Evolutionary conservation across 2,888 invertebrate genomes (phyloP).

Genomic region (Proisotoma minuta): DNA sequence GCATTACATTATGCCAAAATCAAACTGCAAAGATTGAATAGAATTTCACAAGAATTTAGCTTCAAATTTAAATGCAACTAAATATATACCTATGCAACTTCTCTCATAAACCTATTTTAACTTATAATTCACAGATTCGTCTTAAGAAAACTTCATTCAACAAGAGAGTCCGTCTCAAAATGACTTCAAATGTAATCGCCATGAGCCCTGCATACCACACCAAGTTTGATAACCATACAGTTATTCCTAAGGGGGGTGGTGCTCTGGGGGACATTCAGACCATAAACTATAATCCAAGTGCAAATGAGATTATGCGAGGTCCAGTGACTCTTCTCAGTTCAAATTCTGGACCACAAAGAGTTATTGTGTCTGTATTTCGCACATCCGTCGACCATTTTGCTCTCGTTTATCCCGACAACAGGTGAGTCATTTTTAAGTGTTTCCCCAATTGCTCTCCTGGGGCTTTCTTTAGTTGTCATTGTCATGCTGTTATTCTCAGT

Average conservation of each 20-base stretch:
- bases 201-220: conserved; percentile 32
- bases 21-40: too few species aligned
- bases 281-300: conserved; percentile 30
- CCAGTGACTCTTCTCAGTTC: conserved; percentile 41
- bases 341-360: conserved; percentile 39
- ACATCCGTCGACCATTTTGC: conserved; percentile 45
- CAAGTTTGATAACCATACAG: conserved; percentile 20
- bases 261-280: conserved; percentile 16
- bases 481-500: too few species aligned
- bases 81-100: too few species aligned
- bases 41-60: too few species aligned
- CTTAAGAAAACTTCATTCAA: conserved; percentile 12
- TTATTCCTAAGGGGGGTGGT: conserved; percentile 14
- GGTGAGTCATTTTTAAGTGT: conserved; percentile 24
- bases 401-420: conserved; percentile 43
- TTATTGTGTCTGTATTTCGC: conserved; percentile 39
- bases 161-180: conserved; percentile 12
- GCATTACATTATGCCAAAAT: too few species aligned
- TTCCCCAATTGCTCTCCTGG: too few species aligned
- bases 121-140: conserved; percentile 1
- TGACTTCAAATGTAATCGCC: conserved; percentile 41
- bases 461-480: too few species aligned
- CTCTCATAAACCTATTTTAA: too few species aligned
- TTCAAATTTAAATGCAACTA: too few species aligned
- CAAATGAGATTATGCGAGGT: conserved; percentile 43